Conservation (phyloP, 2,113 vertebrate genomes). For the Ahaetulla prasina region DNA sequence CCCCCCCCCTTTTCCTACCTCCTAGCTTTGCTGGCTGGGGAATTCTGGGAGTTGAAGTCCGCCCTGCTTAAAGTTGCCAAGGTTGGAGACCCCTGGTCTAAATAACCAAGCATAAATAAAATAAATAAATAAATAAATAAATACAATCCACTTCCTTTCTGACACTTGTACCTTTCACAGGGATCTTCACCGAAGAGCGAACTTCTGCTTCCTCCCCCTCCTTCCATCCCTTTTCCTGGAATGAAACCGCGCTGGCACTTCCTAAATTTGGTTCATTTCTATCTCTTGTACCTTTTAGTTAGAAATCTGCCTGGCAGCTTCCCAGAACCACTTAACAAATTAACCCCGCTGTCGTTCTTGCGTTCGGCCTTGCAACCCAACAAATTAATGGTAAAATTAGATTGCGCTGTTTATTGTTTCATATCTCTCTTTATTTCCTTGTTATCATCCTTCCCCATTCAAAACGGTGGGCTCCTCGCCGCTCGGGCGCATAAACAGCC, state of each 20-base stretch:
- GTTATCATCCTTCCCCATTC: not conserved
- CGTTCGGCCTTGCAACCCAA: not conserved
- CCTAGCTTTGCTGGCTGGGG: no score
- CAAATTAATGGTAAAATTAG: not conserved
- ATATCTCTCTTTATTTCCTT: not conserved
- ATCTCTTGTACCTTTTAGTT: not conserved
- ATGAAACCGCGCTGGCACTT: not conserved
- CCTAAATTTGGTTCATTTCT: not conserved
- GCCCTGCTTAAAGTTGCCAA: no score
- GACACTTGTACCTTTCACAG: accelerated
- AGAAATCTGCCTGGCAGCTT: not conserved
- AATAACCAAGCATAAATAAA: not conserved
- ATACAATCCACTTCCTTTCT: not conserved
- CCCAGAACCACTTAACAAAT: not conserved
- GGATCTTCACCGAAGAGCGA: not conserved
- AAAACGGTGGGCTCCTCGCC: not conserved
- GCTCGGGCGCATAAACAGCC: not conserved
- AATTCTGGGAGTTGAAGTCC: no score
- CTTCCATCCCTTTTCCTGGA: not conserved
- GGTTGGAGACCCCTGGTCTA: not conserved
- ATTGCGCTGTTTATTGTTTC: not conserved
- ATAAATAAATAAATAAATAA: no score
- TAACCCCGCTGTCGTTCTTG: not conserved
- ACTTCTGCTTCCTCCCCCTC: not conserved
- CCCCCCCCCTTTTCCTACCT: no score